Evolutionary conservation across 2,113 vertebrate genomes (phyloP), one percentile per base, ranked within the genome.

Genomic region (Python bivittatus): DNA sequence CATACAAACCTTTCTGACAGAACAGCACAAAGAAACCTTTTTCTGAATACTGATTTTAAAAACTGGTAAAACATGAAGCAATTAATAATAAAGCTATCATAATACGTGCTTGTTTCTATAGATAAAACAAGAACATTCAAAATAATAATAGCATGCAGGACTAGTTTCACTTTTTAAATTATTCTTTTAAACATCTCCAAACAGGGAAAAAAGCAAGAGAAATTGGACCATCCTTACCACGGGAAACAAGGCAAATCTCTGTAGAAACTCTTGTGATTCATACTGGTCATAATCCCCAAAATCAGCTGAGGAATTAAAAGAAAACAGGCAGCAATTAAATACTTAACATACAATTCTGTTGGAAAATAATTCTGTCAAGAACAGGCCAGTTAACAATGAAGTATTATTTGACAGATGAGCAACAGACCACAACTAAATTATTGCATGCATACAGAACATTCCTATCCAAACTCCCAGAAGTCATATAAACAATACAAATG

Each of bases 221-320:
- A 92, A 48, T 22, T 27, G 13, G 20, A 83, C 23, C 29, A 4
- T 94, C 89, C 99, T 99, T 98, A 99, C 99, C 97, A 99, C 99
- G 91, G 99, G 99, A 95, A 99, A 98, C 89, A 99, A 98, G 94
- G 98, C 98, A 97, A 99, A 99, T 97, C 99, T 99, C 97, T 99
- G 98, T 33, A 99, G 98, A 96, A 99, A 99, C 90, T 99, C 99
- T 96, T 99, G 99, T 90, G 99, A 99, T 96, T 99, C 99, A 98
- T 99, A 99, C 58, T 98, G 98, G 97, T 98, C 98, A 93, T 98
- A 99, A 97, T 99, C 99, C 96, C 99, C 99, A 97, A 99, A 99
- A 97, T 99, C 99, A 96, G 99, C 99, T 99, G 96, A 92, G 95
- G 90, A 94, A 94, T 48, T 56, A 94, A 94, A 15, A 96, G 11